Base-by-base conservation (phyloP, 1,140 invertebrate species). In the Prorops nasuta region DNA sequence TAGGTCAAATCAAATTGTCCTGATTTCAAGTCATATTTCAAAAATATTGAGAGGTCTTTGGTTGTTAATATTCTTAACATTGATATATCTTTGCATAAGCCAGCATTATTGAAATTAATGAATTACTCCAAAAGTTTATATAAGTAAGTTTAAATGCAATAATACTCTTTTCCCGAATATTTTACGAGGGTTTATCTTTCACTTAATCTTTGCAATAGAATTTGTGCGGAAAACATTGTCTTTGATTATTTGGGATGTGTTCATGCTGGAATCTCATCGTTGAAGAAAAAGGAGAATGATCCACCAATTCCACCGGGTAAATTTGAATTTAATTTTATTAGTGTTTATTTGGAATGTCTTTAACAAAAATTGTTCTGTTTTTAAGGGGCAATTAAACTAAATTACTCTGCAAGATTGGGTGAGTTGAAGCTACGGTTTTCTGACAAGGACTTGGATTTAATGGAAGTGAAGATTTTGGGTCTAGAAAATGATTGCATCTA, bases 1-100 rank as follows among this genome's bases (percentile, higher is more conserved):
- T 58, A 90, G 87, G 87, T 91, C 0, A 80, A 81, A 46, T 85
- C 89, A 0, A 83, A 87, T 51, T 93, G 91, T 71, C 89, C 89
- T 2, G 91, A 93, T 68, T 93, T 92, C 71, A 85, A 85, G 56
- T 82, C 83, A 0, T 85, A 90, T 58, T 93, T 92, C 62, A 87
- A 89, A 64, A 87, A 83, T 65, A 87, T 91, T 16, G 89, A 92
- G 67, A 86, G 90, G 58, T 88, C 87, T 1, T 66, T 90, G 32
- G 84, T 90, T 10, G 69, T 89, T 0, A 87, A 91, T 62, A 77
- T 90, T 39, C 83, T 85, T 1, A 78, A 80, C 17, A 50, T 91
- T 1, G 76, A 83, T 37, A 51, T 91, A 4, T 76, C 86, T 9
- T 82, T 90, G 51, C 88, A 92, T 66, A 83, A 86, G 57, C 84